Conservation (phyloP, 2,888 invertebrate genomes). For the Ephialtes manifestator region DNA sequence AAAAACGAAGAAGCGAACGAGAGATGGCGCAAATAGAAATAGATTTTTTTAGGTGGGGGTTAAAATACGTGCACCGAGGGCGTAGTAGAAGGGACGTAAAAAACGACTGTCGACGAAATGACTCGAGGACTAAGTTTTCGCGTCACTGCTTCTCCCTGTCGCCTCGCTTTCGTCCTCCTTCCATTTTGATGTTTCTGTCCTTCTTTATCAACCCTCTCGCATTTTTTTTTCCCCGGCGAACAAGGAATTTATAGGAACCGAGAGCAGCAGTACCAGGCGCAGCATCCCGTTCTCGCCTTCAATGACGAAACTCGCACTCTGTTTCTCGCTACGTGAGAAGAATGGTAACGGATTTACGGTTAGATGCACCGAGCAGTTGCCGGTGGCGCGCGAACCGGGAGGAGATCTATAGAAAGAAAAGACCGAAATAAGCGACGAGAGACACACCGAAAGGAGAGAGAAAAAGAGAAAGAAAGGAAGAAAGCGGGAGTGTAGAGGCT, state of each 20-base stretch:
- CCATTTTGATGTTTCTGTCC: neutral
- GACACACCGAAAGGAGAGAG: conserved; percentile 3
- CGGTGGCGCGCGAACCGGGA: neutral
- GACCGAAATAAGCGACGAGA: conserved; percentile 58
- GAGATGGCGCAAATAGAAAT: conserved; percentile 41
- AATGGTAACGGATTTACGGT: conserved; percentile 60
- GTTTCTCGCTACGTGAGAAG: conserved; percentile 60
- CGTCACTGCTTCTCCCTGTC: conserved; percentile 42
- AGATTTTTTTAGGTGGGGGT: conserved; percentile 34
- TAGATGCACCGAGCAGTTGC: conserved; percentile 29
- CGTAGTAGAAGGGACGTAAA: neutral
- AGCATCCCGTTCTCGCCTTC: conserved; percentile 41
- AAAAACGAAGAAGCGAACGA: neutral
- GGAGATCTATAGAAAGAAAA: conserved; percentile 65
- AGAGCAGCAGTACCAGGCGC: neutral
- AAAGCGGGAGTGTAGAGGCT: conserved; percentile 45
- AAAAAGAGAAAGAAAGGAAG: conserved; percentile 14
- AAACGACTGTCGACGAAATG: conserved; percentile 55
- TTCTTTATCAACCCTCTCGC: neutral
- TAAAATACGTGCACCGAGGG: neutral
- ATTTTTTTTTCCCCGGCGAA: neutral
- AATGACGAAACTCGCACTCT: conserved; percentile 61
- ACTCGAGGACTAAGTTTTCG: conserved; percentile 62
- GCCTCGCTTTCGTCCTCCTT: conserved; percentile 42
- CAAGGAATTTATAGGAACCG: neutral